Evolutionary conservation across 2,797 vertebrate genomes (phyloP), one percentile per base, ranked within the genome.

Genomic region (Hoplostethus mediterraneus): DNA sequence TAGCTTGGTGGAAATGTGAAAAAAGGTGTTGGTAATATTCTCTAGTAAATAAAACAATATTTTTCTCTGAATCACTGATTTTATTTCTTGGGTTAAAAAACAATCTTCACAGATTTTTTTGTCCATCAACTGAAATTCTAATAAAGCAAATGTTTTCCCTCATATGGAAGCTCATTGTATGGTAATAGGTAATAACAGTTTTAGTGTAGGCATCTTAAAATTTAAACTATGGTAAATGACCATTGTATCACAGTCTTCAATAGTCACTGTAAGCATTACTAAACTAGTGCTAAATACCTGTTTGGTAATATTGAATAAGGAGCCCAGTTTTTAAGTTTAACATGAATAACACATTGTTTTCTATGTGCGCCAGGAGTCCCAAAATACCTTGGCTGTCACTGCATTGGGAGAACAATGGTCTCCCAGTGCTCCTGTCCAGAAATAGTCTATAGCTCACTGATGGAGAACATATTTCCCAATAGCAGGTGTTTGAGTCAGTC

Each of bases 381-480:
- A 91, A 90, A 95, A 95, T 95, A 94, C 93, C 92, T 95, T 90
- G 91, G 93, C 93, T 85, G 88, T 93, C 90, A 87, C 91, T 81
- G 84, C 85, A 56, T 14, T 70, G 60, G 72, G 76, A 84, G 91
- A 93, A 95, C 94, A 95, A 95, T 94, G 91, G 86, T 54, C 75
- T 83, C 93, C 94, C 95, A 95, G 94, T 95, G 87, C 87, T 94
- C 84, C 87, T 90, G 88, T 88, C 88, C 87, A 91, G 90, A 90
- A 89, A 91, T 91, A 93, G 91, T 92, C 91, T 83, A 83, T 87
- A 89, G 90, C 87, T 93, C 91, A 92, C 90, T 94, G 94, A 94
- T 92, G 93, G 94, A 93, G 94, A 94, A 94, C 93, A 94, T 94
- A 95, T 92, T 94, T 88, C 83, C 88, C 93, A 94, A 94, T 92